A percentile compares a stretch with the other conserved stretches of the same genome.
phyloP scores from a whole-genome alignment of 1,140 invertebrate species.

The Saccostrea glomerata region DNA sequence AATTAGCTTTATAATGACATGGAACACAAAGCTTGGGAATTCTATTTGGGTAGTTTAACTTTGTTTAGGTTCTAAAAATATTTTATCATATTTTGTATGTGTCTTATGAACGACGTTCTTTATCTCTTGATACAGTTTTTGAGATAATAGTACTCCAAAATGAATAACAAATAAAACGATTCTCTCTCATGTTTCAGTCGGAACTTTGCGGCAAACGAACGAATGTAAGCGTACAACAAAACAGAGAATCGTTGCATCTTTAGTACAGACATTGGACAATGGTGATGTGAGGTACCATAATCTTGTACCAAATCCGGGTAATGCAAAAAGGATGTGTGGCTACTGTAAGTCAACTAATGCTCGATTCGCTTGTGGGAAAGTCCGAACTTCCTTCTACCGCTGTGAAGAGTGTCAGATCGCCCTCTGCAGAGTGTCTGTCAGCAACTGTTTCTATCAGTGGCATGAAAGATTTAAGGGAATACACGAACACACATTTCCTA shows the following conservation, averaged over 20 bases:
- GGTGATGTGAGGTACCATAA: neutral
- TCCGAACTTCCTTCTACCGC: neutral
- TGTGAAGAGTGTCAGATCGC: slow-evolving; percentile 12
- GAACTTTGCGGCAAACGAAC: neutral
- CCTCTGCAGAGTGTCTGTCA: neutral
- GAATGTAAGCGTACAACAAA: neutral
- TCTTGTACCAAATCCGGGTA: neutral
- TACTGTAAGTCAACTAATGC: slow-evolving; percentile 3
- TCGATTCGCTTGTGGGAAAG: slow-evolving; percentile 23
- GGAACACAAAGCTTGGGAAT: neutral
- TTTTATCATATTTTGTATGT: neutral
- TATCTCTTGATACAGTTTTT: neutral
- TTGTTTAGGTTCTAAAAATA: neutral
- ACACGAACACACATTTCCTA: neutral
- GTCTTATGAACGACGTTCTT: neutral
- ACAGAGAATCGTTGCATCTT: neutral
- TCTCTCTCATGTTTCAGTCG: slow-evolving; percentile 7
- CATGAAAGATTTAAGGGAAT: slow-evolving; percentile 4
- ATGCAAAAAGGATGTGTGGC: neutral
- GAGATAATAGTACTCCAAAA: neutral
- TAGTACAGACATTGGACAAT: neutral
- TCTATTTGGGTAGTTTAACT: neutral
- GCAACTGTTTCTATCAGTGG: slow-evolving; percentile 26
- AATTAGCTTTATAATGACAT: neutral
- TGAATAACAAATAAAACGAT: neutral